Percentiles rank a stretch among this genome's conserved stretches.
Evolutionary conservation across 2,888 invertebrate genomes (phyloP).

Genomic region (Acrobasis consociella): DNA sequence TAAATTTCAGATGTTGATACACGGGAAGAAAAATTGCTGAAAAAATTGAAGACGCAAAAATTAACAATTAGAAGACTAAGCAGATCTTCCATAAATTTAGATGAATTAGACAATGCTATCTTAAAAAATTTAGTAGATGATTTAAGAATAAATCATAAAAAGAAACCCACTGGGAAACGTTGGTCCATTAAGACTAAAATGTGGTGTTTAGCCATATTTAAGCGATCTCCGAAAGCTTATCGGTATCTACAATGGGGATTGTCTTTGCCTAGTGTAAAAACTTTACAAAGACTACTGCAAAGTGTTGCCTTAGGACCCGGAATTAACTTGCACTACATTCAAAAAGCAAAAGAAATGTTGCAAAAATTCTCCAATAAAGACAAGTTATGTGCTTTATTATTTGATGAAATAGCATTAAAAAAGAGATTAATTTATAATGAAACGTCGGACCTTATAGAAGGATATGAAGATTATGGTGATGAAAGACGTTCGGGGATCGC

Average conservation of each 20-base stretch:
- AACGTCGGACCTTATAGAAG: conserved; percentile 23
- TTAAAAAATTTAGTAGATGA: too few species aligned
- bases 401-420: conserved; percentile 30
- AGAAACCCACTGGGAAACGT: conserved; percentile 11
- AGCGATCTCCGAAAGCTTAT: conserved; percentile 27
- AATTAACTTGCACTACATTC: conserved; percentile 3
- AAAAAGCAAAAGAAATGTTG: conserved; percentile 13
- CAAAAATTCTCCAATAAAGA: not conserved
- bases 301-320: conserved; percentile 18
- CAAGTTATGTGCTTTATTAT: conserved; percentile 17
- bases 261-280: conserved; percentile 24
- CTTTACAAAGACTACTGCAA: conserved; percentile 22
- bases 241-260: conserved; percentile 20
- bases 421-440: conserved; percentile 24
- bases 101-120: too few species aligned
- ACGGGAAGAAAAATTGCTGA: too few species aligned
- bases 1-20: too few species aligned
- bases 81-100: too few species aligned
- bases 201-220: conserved; percentile 21
- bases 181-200: conserved; percentile 14
- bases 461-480: conserved; percentile 22
- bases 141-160: conserved; percentile 13
- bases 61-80: too few species aligned
- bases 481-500: not conserved
- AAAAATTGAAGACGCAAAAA: too few species aligned